A percentile compares a stretch with the other conserved stretches of the same genome.
Evolutionary conservation across 2,797 vertebrate species (phyloP).

Genomic region (Anabas testudineus): DNA sequence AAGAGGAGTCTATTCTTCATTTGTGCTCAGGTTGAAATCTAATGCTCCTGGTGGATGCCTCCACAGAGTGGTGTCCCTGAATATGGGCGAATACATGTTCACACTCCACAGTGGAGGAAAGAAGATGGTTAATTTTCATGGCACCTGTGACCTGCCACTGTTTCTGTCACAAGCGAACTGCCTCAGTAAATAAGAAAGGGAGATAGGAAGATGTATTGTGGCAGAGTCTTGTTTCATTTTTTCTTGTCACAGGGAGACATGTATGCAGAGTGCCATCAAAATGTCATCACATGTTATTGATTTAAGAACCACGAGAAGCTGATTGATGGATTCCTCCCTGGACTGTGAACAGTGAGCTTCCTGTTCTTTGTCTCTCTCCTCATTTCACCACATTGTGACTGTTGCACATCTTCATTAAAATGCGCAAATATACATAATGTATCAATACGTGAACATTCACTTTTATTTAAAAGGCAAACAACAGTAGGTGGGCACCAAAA

Average conservation of each 20-base stretch:
- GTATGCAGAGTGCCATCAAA: slow-evolving; percentile 49
- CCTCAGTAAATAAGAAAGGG: slow-evolving; percentile 68
- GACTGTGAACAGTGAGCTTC: slow-evolving; percentile 14
- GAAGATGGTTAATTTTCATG: slow-evolving; percentile 78
- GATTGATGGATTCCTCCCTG: slow-evolving; percentile 59
- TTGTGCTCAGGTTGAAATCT: slow-evolving; percentile 57
- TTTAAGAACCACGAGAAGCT: slow-evolving; percentile 52
- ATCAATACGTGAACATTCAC: background rate
- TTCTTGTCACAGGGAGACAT: slow-evolving; percentile 20
- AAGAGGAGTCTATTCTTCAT: slow-evolving; percentile 67
- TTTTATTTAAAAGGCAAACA: background rate
- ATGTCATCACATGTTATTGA: slow-evolving; percentile 60
- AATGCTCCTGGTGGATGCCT: slow-evolving; percentile 58
- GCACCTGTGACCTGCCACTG: slow-evolving; percentile 82
- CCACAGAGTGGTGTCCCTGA: slow-evolving; percentile 54
- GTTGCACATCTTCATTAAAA: slow-evolving; percentile 17
- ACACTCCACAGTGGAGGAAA: slow-evolving; percentile 65
- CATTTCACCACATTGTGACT: slow-evolving; percentile 10
- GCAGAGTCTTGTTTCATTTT: slow-evolving; percentile 36
- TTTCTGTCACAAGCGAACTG: slow-evolving; percentile 72
- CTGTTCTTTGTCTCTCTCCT: slow-evolving; percentile 18
- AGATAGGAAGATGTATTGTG: slow-evolving; percentile 57
- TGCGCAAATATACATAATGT: slow-evolving; percentile 11
- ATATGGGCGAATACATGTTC: slow-evolving; percentile 66
- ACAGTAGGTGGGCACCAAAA: background rate